These are phyloP conservation scores for Bombus superbus DNA, from an alignment of 1,140 invertebrate species.

Conservation along the genomic window DNA sequence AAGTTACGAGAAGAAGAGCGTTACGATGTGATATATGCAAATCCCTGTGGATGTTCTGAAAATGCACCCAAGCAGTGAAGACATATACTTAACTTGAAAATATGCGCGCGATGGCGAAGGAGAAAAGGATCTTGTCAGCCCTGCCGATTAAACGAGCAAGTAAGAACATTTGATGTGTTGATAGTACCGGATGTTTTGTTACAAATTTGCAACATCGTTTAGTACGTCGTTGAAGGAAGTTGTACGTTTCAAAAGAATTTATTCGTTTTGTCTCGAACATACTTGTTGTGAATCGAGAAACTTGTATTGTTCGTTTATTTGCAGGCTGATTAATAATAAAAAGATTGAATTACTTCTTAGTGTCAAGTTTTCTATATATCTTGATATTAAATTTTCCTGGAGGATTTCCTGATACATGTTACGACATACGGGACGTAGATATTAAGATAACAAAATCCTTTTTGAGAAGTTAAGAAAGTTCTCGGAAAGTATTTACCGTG, in stretches of 20 bases:
- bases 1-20: constrained; percentile 30
- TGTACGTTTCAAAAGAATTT: not conserved
- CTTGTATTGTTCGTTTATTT: constrained; percentile 24
- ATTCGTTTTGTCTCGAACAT: not conserved
- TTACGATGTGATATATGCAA: constrained; percentile 43
- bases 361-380: not conserved
- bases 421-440: constrained; percentile 10
- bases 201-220: constrained; percentile 34
- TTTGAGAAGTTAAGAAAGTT: not conserved
- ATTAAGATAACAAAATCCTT: not conserved
- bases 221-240: not conserved
- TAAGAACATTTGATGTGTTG: constrained; percentile 19
- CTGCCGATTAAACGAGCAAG: constrained; percentile 44
- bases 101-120: not conserved
- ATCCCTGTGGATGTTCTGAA: constrained; percentile 43
- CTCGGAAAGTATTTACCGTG: not conserved
- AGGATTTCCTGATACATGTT: not conserved
- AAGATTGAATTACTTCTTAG: not conserved
- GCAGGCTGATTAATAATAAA: constrained; percentile 36
- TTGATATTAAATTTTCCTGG: not conserved
- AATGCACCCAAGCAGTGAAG: constrained; percentile 39
- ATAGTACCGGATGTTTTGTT: constrained; percentile 29
- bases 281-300: not conserved
- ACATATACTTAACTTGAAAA: constrained; percentile 55
- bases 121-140: constrained; percentile 44